phyloP scores from a whole-genome alignment of 2,113 vertebrate species.

The Ptilonorhynchus violaceus region DNA sequence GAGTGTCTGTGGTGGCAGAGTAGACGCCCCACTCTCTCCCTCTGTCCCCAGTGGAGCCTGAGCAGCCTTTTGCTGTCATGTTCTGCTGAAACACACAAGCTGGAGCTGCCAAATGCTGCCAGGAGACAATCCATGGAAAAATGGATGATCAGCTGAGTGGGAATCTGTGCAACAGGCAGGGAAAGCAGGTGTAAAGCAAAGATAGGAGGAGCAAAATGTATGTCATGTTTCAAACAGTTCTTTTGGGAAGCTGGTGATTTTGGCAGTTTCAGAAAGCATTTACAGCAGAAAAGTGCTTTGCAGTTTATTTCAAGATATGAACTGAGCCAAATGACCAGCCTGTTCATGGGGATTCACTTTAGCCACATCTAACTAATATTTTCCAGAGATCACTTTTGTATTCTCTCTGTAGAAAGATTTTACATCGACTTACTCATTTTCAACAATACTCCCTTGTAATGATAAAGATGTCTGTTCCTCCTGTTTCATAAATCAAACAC shows the following conservation, averaged over 20 bases:
- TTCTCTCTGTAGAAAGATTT: not conserved
- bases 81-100: not conserved
- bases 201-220: not conserved
- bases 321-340: not conserved
- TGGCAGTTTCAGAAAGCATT: not conserved
- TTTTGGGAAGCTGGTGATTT: not conserved
- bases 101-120: not conserved
- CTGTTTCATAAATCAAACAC: not conserved
- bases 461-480: not conserved
- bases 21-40: not conserved
- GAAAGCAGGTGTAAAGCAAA: not conserved
- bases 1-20: not conserved
- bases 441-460: not conserved
- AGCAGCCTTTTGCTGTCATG: not conserved
- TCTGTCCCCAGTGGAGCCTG: not conserved
- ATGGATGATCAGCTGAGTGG: not conserved
- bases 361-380: not conserved
- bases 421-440: not conserved
- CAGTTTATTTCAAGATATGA: not conserved
- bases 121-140: not conserved
- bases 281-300: not conserved
- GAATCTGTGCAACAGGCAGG: not conserved
- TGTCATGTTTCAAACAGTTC: not conserved
- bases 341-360: not conserved
- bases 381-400: not conserved